phyloP scores from a whole-genome alignment of 2,797 vertebrate genomes.

The Schizopygopsis malacanthus region DNA sequence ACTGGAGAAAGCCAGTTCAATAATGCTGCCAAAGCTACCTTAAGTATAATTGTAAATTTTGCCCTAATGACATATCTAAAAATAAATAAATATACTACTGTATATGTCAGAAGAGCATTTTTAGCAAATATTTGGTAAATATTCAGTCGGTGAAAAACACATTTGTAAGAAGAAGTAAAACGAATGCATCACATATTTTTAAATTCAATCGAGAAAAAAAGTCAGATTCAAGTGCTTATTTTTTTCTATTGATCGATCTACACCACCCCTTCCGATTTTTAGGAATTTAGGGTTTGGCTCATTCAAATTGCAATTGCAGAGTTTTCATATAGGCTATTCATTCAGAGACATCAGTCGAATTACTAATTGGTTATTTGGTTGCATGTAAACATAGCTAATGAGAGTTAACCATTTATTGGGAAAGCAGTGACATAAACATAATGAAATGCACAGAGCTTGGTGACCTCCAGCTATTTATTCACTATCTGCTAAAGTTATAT shows the following conservation, averaged over 20 bases:
- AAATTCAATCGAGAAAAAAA: background rate
- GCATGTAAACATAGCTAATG: background rate
- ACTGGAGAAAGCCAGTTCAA: background rate
- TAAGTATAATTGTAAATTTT: background rate
- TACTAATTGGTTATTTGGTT: background rate
- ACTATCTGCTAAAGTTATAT: background rate
- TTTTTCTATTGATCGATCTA: background rate
- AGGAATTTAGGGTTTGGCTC: background rate
- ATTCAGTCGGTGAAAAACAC: background rate
- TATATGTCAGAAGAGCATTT: background rate
- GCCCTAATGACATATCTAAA: background rate
- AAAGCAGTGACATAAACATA: background rate
- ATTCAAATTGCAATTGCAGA: background rate
- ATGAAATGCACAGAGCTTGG: background rate
- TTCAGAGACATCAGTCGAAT: background rate
- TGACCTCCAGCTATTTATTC: background rate
- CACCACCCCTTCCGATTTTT: background rate
- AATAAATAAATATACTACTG: background rate
- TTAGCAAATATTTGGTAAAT: background rate
- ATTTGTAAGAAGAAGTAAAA: background rate
- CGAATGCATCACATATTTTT: background rate
- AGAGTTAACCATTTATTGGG: background rate
- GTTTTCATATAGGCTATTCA: background rate
- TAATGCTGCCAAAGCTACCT: too few relatives aligned
- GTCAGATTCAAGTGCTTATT: background rate